A percentile compares a stretch with the other conserved stretches of the same genome.
Evolutionary conservation across 2,888 invertebrate genomes (phyloP).

Genomic region (Tanytarsus gracilentus): DNA sequence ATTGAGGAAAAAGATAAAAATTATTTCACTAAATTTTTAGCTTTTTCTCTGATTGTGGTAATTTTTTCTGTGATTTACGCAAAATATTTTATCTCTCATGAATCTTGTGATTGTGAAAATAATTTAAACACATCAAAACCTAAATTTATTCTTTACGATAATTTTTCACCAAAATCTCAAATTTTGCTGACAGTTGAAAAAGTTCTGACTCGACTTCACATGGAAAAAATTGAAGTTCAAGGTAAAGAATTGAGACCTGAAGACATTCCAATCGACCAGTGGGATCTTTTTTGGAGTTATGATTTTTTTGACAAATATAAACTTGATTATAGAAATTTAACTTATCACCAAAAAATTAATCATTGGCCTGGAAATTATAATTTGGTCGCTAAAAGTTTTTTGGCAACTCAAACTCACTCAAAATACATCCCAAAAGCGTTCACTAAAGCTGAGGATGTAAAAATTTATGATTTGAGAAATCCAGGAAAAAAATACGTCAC

Average conservation of each 20-base stretch:
- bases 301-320: neutral
- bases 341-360: slow-evolving; percentile 11
- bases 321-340: neutral
- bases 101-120: no score
- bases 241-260: neutral
- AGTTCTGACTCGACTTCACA: neutral
- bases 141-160: no score
- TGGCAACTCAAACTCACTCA: neutral
- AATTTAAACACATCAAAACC: no score
- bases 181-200: no score
- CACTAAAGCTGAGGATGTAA: neutral
- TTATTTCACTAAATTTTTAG: no score
- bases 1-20: no score
- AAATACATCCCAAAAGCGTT: slow-evolving; percentile 3
- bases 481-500: slow-evolving; percentile 5
- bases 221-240: neutral
- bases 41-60: no score
- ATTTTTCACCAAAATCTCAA: no score
- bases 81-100: no score
- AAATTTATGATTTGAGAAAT: neutral
- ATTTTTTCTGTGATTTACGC: no score
- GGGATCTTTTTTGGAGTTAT: neutral
- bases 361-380: neutral
- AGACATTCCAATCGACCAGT: neutral
- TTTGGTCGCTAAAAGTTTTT: neutral